These are phyloP conservation scores for Nipponia nippon DNA, from an alignment of 2,113 vertebrate genomes.

Conservation along the genomic window DNA sequence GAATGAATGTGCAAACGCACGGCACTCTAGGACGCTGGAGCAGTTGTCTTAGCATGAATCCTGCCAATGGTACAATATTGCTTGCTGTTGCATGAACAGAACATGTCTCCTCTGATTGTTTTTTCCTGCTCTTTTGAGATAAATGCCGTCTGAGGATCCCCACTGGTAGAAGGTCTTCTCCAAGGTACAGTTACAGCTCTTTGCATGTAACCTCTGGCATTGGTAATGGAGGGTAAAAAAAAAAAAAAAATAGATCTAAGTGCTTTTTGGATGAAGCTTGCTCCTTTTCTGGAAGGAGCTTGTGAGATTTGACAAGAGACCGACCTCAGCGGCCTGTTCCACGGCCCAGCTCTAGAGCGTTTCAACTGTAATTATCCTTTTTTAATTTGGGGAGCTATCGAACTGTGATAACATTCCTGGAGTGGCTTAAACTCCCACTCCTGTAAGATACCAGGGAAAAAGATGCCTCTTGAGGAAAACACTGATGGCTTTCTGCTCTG, in stretches of 20 bases:
- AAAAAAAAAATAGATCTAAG: neutral
- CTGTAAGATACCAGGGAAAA: neutral
- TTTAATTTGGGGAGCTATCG: neutral
- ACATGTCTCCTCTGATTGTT: slow-evolving; percentile 60
- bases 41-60: slow-evolving; percentile 29
- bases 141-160: slow-evolving; percentile 11
- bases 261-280: neutral
- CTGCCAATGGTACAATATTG: slow-evolving; percentile 55
- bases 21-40: neutral
- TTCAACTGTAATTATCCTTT: neutral
- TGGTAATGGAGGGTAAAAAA: neutral
- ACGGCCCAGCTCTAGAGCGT: neutral
- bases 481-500: neutral
- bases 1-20: neutral
- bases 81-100: slow-evolving; percentile 65
- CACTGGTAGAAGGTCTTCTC: slow-evolving; percentile 12
- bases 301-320: neutral
- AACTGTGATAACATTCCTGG: neutral
- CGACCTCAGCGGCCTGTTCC: neutral
- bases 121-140: slow-evolving; percentile 53
- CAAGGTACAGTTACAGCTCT: neutral
- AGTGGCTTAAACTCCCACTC: neutral
- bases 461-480: neutral
- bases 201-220: neutral
- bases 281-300: neutral